Percentiles rank a stretch among this genome's conserved stretches.
Conservation (phyloP, 2,113 vertebrate genomes). For the Ptilorrhoa leucosticta region DNA sequence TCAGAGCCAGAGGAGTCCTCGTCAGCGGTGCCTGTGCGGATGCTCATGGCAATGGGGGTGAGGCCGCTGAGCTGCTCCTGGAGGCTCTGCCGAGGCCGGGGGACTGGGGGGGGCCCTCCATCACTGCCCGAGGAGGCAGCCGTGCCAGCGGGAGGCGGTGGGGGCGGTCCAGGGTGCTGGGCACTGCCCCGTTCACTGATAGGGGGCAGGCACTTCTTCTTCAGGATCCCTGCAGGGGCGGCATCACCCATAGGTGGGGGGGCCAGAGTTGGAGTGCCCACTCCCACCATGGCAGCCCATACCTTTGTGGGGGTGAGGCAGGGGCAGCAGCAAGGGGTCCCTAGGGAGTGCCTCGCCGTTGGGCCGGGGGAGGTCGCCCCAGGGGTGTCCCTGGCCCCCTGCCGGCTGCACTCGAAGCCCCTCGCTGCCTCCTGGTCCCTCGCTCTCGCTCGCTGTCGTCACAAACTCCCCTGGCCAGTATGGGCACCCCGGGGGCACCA, state of each 20-base stretch:
- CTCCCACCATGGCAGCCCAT: not conserved
- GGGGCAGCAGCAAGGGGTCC: conserved; percentile 67
- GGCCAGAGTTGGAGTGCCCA: not conserved
- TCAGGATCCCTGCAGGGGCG: not conserved
- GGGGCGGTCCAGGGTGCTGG: conserved; percentile 69
- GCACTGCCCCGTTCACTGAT: conserved; percentile 84
- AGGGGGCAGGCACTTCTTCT: conserved; percentile 72
- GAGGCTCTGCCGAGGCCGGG: conserved; percentile 59
- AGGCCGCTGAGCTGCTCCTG: conserved; percentile 81
- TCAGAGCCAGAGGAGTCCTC: conserved; percentile 93
- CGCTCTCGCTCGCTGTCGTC: conserved; percentile 58
- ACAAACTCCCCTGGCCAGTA: conserved; percentile 80
- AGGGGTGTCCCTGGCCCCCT: not conserved
- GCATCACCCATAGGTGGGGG: not conserved
- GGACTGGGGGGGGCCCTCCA: not conserved
- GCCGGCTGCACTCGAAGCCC: conserved; percentile 47
- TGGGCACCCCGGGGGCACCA: conserved; percentile 39
- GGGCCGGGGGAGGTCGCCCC: conserved; percentile 58
- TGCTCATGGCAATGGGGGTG: conserved; percentile 82
- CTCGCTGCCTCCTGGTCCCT: conserved; percentile 42
- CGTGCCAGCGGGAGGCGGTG: not conserved
- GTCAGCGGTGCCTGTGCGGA: conserved; percentile 83
- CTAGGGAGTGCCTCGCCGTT: conserved; percentile 59
- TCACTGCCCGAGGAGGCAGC: conserved; percentile 77
- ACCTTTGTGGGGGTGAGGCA: conserved; percentile 85